Percentiles rank a stretch among this genome's conserved stretches.
phyloP scores from a whole-genome alignment of 35 echinoderm and acorn worm genomes.

The Heliocidaris tuberculata region DNA sequence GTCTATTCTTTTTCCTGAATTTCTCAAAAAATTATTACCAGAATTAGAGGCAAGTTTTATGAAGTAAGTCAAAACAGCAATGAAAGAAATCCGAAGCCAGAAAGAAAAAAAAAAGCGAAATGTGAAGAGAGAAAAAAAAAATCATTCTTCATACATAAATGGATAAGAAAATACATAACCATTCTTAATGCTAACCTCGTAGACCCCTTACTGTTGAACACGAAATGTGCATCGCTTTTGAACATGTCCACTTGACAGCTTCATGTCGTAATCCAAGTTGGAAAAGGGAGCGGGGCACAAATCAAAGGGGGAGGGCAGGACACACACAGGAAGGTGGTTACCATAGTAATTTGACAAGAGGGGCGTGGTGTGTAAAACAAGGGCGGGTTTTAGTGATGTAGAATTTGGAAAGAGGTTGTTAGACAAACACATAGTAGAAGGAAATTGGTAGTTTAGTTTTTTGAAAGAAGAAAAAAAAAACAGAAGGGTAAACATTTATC shows the following conservation, averaged over 20 bases:
- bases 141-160: background rate
- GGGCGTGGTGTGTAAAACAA: background rate
- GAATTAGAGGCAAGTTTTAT: slow-evolving; percentile 13
- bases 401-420: background rate
- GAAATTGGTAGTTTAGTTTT: background rate
- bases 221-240: slow-evolving; percentile 31
- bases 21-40: background rate
- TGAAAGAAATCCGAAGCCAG: background rate
- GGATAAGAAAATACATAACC: background rate
- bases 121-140: background rate
- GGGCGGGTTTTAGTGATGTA: slow-evolving; percentile 11
- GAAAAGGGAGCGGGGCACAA: background rate
- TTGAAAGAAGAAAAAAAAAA: background rate
- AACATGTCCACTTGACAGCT: slow-evolving; percentile 36
- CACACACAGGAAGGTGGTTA: background rate
- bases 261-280: background rate
- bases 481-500: background rate
- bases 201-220: slow-evolving; percentile 30
- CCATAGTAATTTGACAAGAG: background rate
- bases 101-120: slow-evolving; percentile 23
- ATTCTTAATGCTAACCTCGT: slow-evolving; percentile 36
- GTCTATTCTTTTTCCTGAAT: too few relatives aligned
- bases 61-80: background rate
- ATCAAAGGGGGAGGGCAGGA: background rate
- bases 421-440: background rate